These are phyloP conservation scores for Argopecten irradians DNA, from an alignment of 1,140 invertebrate genomes.

Conservation along the genomic window DNA sequence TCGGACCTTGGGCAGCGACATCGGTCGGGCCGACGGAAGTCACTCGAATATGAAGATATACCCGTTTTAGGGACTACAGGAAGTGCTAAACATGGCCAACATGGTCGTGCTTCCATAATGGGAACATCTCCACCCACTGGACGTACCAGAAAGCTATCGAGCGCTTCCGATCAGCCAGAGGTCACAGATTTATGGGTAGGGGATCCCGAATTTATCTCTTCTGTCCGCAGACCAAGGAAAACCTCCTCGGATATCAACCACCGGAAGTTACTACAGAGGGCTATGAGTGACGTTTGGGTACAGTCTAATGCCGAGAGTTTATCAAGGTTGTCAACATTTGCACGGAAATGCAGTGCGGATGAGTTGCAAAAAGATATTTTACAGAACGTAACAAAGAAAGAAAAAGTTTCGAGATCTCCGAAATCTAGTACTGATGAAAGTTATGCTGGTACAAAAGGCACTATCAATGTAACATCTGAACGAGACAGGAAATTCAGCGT, in stretches of 20 bases:
- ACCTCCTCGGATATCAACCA: constrained; percentile 42
- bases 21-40: constrained; percentile 31
- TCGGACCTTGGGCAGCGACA: not conserved
- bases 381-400: not conserved
- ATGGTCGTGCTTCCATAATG: constrained; percentile 36
- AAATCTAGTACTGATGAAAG: not conserved
- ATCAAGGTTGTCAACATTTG: not conserved
- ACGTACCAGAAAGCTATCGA: not conserved
- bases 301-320: not conserved
- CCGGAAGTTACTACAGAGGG: constrained; percentile 35
- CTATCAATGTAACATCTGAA: not conserved
- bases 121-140: constrained; percentile 31
- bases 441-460: not conserved
- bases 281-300: constrained; percentile 37
- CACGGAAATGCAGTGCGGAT: not conserved
- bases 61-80: not conserved
- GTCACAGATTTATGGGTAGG: constrained; percentile 36
- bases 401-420: not conserved
- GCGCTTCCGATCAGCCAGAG: not conserved
- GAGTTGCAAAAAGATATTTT: not conserved
- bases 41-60: constrained; percentile 44
- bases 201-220: constrained; percentile 43
- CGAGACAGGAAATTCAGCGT: not conserved
- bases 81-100: constrained; percentile 25
- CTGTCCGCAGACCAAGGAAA: constrained; percentile 46